Conservation (phyloP, 2,797 vertebrate genomes). For the Vultur gryphus region DNA sequence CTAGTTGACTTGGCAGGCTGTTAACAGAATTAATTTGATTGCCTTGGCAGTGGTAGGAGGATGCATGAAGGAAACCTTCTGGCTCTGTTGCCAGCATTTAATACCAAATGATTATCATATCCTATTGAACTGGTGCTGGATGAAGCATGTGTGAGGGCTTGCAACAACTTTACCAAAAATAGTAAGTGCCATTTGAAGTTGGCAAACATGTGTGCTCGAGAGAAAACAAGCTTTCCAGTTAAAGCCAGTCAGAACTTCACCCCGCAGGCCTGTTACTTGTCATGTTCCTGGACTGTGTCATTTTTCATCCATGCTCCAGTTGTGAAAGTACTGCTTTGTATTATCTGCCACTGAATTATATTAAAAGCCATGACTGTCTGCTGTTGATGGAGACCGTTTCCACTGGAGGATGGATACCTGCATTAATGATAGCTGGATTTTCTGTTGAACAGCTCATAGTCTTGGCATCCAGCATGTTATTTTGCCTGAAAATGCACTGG, state of each 20-base stretch:
- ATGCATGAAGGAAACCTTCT: conserved; percentile 54
- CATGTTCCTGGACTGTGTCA: neutral
- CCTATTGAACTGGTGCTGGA: conserved; percentile 22
- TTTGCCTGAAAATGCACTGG: neutral
- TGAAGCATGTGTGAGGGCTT: conserved; percentile 28
- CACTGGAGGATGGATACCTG: neutral
- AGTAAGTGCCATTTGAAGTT: conserved; percentile 43
- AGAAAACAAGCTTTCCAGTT: conserved; percentile 49
- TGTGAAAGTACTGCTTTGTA: conserved; percentile 7
- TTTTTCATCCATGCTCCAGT: neutral
- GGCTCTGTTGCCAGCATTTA: conserved; percentile 30
- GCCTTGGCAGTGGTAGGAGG: conserved; percentile 67
- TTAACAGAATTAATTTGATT: conserved; percentile 71
- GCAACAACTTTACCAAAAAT: conserved; percentile 54
- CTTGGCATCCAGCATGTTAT: neutral
- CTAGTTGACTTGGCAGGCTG: conserved; percentile 65
- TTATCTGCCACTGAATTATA: neutral
- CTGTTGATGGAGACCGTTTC: neutral
- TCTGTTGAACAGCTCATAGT: neutral
- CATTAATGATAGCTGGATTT: neutral
- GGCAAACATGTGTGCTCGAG: neutral
- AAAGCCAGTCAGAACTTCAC: conserved; percentile 29
- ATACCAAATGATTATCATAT: conserved; percentile 54
- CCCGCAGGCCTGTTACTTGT: neutral
- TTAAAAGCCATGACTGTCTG: neutral